A percentile compares a stretch with the other conserved stretches of the same genome.
Evolutionary conservation across 2,113 vertebrate genomes (phyloP).

Genomic region (Cichladusa arquata): DNA sequence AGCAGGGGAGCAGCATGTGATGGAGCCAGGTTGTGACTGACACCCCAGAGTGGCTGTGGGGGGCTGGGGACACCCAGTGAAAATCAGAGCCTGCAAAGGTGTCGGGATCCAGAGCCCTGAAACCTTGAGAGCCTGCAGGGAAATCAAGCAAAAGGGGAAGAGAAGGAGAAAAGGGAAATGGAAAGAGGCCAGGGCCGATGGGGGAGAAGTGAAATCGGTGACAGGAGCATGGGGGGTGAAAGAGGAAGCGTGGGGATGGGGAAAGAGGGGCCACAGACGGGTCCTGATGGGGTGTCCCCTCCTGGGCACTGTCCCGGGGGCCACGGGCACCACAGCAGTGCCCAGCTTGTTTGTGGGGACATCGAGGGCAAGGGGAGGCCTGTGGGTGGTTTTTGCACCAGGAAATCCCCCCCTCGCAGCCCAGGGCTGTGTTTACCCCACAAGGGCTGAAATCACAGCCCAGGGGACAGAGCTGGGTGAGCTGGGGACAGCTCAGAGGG

Average conservation of each 20-base stretch:
- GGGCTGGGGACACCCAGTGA: accelerated
- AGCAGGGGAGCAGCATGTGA: accelerated
- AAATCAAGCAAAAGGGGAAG: conserved; percentile 13
- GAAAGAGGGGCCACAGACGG: accelerated
- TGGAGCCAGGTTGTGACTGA: accelerated
- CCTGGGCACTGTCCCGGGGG: accelerated
- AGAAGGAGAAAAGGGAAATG: conserved; percentile 25
- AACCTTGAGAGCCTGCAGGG: not conserved
- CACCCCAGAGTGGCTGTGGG: accelerated
- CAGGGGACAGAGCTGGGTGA: accelerated
- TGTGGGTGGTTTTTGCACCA: accelerated
- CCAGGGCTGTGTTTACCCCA: not conserved
- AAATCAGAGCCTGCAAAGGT: not conserved
- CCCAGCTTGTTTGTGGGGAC: not conserved
- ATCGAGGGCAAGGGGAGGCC: accelerated
- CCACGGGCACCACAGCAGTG: accelerated
- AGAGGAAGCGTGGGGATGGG: not conserved
- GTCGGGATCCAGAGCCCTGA: accelerated
- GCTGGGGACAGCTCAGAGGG: accelerated
- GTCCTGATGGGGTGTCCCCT: not conserved
- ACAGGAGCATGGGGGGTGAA: not conserved
- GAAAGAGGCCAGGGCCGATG: not conserved
- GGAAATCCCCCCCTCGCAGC: not conserved
- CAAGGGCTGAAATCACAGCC: not conserved
- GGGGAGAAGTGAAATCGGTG: not conserved